Conservation (phyloP, 2,797 vertebrate genomes). For the Sphaeramia orbicularis region DNA sequence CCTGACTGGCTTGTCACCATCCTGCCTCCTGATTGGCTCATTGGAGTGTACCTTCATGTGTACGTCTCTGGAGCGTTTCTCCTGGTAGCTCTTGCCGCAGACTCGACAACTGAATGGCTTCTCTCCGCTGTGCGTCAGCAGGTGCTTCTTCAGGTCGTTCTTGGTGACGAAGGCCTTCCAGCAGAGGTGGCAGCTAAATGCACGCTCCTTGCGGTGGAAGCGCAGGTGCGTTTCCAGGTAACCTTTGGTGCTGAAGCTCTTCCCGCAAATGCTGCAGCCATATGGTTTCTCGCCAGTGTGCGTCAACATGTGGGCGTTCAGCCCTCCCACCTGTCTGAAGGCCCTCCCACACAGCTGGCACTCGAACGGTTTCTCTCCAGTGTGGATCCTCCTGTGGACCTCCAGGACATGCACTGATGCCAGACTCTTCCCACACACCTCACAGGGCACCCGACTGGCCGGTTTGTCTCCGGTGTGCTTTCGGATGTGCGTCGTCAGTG, state of each 20-base stretch:
- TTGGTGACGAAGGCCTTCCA: constrained; percentile 63
- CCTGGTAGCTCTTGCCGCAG: constrained; percentile 45
- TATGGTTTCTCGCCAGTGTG: constrained; percentile 71
- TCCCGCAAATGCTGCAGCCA: constrained; percentile 57
- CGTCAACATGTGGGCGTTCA: constrained; percentile 53
- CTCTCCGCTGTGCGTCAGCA: constrained; percentile 6
- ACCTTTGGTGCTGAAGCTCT: constrained; percentile 67
- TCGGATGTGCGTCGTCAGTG: constrained; percentile 51
- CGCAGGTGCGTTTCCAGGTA: constrained; percentile 66
- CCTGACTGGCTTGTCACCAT: constrained; percentile 10
- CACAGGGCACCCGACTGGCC: constrained; percentile 31
- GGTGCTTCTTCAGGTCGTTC: constrained; percentile 1
- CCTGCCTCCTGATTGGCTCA: not conserved
- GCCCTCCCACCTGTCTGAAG: constrained; percentile 63
- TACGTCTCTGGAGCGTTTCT: constrained; percentile 64
- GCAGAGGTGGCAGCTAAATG: constrained; percentile 66
- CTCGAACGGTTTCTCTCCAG: not conserved
- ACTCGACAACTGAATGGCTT: not conserved
- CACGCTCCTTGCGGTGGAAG: constrained; percentile 72
- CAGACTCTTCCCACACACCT: constrained; percentile 66
- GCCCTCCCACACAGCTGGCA: constrained; percentile 55
- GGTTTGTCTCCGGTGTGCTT: constrained; percentile 52
- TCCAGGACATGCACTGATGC: constrained; percentile 50
- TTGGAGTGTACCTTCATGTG: constrained; percentile 63
- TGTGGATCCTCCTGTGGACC: constrained; percentile 65